Base-by-base conservation (phyloP, 2,113 vertebrate species). In the Lasiurus borealis region DNA sequence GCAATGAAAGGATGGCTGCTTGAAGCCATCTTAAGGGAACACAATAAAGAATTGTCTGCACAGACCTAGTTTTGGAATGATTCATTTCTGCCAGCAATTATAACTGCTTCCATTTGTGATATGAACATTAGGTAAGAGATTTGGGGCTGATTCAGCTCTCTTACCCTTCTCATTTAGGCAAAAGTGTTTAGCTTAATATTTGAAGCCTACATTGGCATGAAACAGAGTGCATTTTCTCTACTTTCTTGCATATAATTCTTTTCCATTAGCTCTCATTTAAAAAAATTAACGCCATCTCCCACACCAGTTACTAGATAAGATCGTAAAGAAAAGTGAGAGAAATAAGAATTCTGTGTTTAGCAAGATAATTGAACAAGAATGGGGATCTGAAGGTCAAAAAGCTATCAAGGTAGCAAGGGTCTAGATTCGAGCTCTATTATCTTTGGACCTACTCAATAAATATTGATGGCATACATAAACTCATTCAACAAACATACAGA, bases 81-180 rank as follows among this genome's bases (percentile, higher is more conserved):
- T 97, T 97, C 96, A 97, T 95, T 97, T 95, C 94, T 97, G 86
- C 93, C 96, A 86, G 78, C 78, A 92, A 94, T 93, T 95, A 96
- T 95, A 96, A 97, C 95, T 95, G 94, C 95, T 92, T 95, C 94
- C 96, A 96, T 97, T 97, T 97, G 83, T 93, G 90, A 95, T 83
- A 64, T 75, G 93, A 95, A 96, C 94, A 80, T 96, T 95, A 96
- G 94, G 91, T 94, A 92, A 91, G 94, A 95, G 92, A 94, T 92
- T 92, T 71, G 92, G 68, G 93, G 90, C 96, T 96, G 97, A 95
- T 90, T 97, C 92, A 97, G 91, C 95, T 85, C 57, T 91, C 94
- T 90, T 88, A 82, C 69, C 85, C 73, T 90, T 95, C 93, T 96
- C 96, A 69, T 90, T 96, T 94, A 94, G 64, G 88, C 82, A 96